phyloP scores from a whole-genome alignment of 1,140 invertebrate species.

The Periplaneta americana region DNA sequence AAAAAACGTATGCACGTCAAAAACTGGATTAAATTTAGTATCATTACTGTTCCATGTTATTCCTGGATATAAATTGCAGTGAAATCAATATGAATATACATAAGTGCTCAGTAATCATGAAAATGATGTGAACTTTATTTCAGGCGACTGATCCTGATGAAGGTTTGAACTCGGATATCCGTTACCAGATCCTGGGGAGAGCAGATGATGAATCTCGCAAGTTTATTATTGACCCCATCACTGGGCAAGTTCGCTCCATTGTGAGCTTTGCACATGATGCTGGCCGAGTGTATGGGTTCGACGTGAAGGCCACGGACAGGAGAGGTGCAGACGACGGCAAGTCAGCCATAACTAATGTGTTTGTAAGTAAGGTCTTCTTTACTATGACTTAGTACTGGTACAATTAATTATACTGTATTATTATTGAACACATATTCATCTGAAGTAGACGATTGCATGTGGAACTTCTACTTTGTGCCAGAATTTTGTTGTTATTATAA shows the following conservation, averaged over 20 bases:
- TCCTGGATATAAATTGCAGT: no score
- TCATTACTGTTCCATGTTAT: no score
- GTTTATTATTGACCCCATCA: constrained; percentile 68
- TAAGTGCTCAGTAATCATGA: no score
- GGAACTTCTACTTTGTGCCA: no score
- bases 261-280: constrained; percentile 57
- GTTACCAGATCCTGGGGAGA: constrained; percentile 63
- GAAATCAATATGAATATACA: no score
- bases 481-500: no score
- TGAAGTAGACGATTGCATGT: no score
- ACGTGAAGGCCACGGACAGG: constrained; percentile 81
- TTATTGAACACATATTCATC: no score
- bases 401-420: no score
- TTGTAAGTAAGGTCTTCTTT: constrained; percentile 52
- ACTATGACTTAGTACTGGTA: not conserved
- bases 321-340: constrained; percentile 68
- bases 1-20: no score
- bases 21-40: no score
- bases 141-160: constrained; percentile 68
- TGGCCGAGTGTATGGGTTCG: constrained; percentile 73
- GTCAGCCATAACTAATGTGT: constrained; percentile 75
- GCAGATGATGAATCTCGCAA: constrained; percentile 54
- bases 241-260: constrained; percentile 66
- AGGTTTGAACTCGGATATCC: constrained; percentile 70
- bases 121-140: no score